Conservation (phyloP, 2,797 vertebrate species). For the Harpagifer antarcticus region DNA sequence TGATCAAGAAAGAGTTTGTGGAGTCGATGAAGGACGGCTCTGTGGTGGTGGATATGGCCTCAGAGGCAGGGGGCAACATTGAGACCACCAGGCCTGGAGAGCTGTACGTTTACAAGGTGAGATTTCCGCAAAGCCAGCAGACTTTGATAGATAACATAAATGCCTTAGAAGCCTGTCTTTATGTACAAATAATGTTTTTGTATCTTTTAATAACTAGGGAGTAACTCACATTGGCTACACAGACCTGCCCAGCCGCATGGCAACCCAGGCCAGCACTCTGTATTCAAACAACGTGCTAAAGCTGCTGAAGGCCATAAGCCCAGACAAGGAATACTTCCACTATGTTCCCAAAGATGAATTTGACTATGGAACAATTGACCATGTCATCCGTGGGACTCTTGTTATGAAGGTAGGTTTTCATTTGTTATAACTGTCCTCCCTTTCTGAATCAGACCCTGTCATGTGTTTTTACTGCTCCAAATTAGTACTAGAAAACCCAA, state of each 20-base stretch:
- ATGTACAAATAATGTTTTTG: background rate
- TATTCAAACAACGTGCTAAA: constrained; percentile 91
- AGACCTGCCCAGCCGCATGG: constrained; percentile 89
- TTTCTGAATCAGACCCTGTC: constrained; percentile 50
- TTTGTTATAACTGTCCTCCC: constrained; percentile 24
- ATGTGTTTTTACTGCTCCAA: constrained; percentile 37
- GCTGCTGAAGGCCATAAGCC: constrained; percentile 90
- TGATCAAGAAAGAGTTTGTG: constrained; percentile 81
- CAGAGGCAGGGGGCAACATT: constrained; percentile 83
- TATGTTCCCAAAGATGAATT: constrained; percentile 87
- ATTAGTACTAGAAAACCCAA: constrained; percentile 48
- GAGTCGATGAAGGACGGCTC: constrained; percentile 81
- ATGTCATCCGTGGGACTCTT: constrained; percentile 85
- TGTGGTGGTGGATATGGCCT: constrained; percentile 82
- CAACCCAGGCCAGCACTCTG: constrained; percentile 89
- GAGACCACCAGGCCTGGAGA: constrained; percentile 81
- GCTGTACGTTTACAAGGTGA: constrained; percentile 75
- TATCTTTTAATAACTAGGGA: constrained; percentile 76
- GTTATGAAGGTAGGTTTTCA: constrained; percentile 83
- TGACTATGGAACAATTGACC: constrained; percentile 85
- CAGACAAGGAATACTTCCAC: constrained; percentile 88
- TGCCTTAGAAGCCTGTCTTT: background rate
- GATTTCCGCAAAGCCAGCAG: background rate
- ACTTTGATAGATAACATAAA: background rate
- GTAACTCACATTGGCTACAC: constrained; percentile 89